These are phyloP conservation scores for Battus philenor DNA, from an alignment of 1,140 invertebrate species.

Conservation along the genomic window DNA sequence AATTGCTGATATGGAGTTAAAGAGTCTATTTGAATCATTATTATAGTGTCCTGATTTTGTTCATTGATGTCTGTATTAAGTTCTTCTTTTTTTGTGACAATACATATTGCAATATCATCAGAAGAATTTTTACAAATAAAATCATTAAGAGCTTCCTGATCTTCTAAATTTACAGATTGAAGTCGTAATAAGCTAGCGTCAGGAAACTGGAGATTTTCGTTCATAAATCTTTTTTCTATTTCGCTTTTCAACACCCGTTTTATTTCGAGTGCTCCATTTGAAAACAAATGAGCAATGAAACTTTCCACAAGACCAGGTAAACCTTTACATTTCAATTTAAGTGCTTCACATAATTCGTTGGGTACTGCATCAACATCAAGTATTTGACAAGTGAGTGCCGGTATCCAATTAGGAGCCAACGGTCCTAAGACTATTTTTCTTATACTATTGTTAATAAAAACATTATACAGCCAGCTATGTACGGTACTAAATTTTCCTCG, in stretches of 20 bases:
- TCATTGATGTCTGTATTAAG: constrained; percentile 55
- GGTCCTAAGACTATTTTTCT: constrained; percentile 54
- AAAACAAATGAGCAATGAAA: constrained; percentile 68
- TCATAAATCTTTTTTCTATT: constrained; percentile 27
- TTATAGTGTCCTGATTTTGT: constrained; percentile 65
- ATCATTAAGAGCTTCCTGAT: constrained; percentile 42
- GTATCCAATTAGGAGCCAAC: constrained; percentile 42
- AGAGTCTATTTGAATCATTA: constrained; percentile 74
- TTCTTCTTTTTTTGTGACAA: constrained; percentile 46
- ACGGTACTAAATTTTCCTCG: constrained; percentile 49
- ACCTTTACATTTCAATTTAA: constrained; percentile 61
- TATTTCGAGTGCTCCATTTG: constrained; percentile 58
- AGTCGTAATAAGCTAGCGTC: constrained; percentile 38
- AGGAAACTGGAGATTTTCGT: constrained; percentile 52
- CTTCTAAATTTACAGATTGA: constrained; percentile 36
- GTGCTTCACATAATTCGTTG: constrained; percentile 54
- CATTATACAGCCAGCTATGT: constrained; percentile 51
- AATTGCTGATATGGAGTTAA: constrained; percentile 72
- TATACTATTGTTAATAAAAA: constrained; percentile 49
- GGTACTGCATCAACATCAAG: constrained; percentile 64
- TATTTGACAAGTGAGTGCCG: constrained; percentile 66
- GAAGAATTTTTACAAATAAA: constrained; percentile 36
- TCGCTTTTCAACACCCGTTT: constrained; percentile 36
- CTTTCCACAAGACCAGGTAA: constrained; percentile 63
- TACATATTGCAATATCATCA: constrained; percentile 44